These are phyloP conservation scores for Coranthus polyacanthus DNA, from an alignment of 2,797 vertebrate genomes.

Conservation along the genomic window DNA sequence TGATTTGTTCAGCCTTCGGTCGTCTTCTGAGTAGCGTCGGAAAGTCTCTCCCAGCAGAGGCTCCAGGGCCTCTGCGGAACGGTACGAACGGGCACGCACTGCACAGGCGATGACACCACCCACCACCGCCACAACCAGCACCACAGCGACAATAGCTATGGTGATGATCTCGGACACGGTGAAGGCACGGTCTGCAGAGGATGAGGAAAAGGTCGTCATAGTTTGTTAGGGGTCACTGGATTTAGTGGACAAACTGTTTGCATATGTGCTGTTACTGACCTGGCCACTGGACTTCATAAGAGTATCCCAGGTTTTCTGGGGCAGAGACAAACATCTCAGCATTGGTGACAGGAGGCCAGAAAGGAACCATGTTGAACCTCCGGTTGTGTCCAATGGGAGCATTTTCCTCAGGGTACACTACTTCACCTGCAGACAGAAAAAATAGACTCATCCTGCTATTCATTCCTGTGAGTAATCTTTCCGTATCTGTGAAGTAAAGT, in stretches of 20 bases:
- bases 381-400: constrained; percentile 96
- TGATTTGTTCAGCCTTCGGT: constrained; percentile 84
- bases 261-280: constrained; percentile 82
- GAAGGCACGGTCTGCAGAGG: constrained; percentile 82
- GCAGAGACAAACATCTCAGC: constrained; percentile 95
- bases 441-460: not conserved
- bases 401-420: constrained; percentile 92
- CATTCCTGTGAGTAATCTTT: not conserved
- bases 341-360: constrained; percentile 96
- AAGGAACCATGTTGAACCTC: constrained; percentile 97
- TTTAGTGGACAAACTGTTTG: not conserved
- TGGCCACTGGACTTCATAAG: constrained; percentile 95
- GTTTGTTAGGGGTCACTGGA: not conserved
- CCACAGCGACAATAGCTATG: constrained; percentile 88
- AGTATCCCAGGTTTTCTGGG: constrained; percentile 92
- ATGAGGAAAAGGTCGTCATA: constrained; percentile 4
- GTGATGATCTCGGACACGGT: constrained; percentile 92
- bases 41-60: constrained; percentile 92
- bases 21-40: constrained; percentile 90
- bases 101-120: constrained; percentile 85
- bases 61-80: constrained; percentile 85
- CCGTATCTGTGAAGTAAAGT: not conserved
- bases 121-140: constrained; percentile 88
- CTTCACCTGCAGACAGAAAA: constrained; percentile 83
- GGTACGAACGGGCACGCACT: constrained; percentile 81